These are phyloP conservation scores for Strigamia crassipes DNA, from an alignment of 2,888 invertebrate species.

Conservation along the genomic window DNA sequence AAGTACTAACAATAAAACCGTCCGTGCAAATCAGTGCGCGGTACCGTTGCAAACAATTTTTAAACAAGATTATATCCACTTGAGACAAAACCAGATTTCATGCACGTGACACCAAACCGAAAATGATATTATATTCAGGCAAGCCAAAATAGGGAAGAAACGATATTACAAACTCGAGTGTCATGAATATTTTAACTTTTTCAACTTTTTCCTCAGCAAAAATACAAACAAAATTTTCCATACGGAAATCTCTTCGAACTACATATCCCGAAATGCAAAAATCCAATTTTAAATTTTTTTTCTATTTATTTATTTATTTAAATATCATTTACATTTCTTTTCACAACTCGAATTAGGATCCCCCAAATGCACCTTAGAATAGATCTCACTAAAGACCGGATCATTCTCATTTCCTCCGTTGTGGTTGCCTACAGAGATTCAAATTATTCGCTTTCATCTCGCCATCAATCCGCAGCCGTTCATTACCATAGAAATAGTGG, in stretches of 20 bases:
- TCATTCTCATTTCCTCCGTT: neutral
- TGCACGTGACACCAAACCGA: neutral
- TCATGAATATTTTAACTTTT: conserved; percentile 1
- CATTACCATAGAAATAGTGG: neutral
- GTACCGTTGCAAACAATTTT: neutral
- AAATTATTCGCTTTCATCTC: conserved; percentile 16
- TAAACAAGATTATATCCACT: conserved; percentile 14
- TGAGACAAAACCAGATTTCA: neutral
- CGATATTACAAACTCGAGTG: neutral
- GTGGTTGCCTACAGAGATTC: neutral
- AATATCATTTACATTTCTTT: no score
- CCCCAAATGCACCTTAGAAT: neutral
- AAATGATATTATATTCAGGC: conserved; percentile 1
- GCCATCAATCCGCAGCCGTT: neutral
- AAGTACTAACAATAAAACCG: neutral
- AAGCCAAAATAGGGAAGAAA: neutral
- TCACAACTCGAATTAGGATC: neutral
- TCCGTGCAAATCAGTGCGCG: neutral
- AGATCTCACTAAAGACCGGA: neutral
- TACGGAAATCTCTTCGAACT: no score
- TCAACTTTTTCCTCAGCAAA: no score
- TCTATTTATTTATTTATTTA: no score
- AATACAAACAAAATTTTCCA: no score
- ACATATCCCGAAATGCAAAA: no score
- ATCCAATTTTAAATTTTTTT: no score